These are phyloP conservation scores for Drosophila athabasca DNA, from an alignment of 1,140 invertebrate genomes.

Conservation along the genomic window DNA sequence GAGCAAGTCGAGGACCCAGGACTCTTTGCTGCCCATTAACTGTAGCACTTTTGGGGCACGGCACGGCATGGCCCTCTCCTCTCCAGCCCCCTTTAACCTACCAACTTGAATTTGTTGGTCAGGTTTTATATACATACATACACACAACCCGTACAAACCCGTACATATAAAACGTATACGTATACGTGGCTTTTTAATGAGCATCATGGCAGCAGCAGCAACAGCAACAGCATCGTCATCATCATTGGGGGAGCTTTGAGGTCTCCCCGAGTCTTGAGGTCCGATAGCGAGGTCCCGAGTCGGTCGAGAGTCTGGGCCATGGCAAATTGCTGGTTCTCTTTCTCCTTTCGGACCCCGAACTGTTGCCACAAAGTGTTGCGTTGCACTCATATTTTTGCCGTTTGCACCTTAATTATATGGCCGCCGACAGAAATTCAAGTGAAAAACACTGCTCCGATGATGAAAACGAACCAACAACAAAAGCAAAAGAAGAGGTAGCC, in stretches of 20 bases:
- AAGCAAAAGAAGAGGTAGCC: background rate
- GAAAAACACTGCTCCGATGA: conserved; percentile 60
- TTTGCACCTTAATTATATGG: conserved; percentile 80
- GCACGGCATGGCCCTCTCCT: background rate
- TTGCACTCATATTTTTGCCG: conserved; percentile 79
- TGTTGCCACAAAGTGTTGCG: conserved; percentile 59
- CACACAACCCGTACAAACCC: no score
- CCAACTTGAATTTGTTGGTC: conserved; percentile 73
- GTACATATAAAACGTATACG: background rate
- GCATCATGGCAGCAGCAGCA: conserved; percentile 57
- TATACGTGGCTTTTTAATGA: conserved; percentile 69
- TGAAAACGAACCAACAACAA: conserved; percentile 34
- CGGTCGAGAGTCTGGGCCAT: conserved; percentile 21
- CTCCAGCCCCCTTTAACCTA: conserved; percentile 17
- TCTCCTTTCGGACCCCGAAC: conserved; percentile 10
- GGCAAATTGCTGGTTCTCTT: conserved; percentile 73
- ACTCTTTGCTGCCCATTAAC: conserved; percentile 75
- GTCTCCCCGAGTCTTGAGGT: conserved; percentile 24
- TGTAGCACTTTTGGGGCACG: conserved; percentile 77
- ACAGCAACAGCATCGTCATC: conserved; percentile 3
- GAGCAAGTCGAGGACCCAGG: conserved; percentile 13
- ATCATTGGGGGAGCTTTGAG: conserved; percentile 22
- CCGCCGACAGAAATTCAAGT: conserved; percentile 79
- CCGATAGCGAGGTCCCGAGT: no score
- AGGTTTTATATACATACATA: conserved; percentile 42